Percentiles rank a stretch among this genome's conserved stretches.
phyloP scores from a whole-genome alignment of 2,113 vertebrate genomes.

The Oreochromis tanganicae region DNA sequence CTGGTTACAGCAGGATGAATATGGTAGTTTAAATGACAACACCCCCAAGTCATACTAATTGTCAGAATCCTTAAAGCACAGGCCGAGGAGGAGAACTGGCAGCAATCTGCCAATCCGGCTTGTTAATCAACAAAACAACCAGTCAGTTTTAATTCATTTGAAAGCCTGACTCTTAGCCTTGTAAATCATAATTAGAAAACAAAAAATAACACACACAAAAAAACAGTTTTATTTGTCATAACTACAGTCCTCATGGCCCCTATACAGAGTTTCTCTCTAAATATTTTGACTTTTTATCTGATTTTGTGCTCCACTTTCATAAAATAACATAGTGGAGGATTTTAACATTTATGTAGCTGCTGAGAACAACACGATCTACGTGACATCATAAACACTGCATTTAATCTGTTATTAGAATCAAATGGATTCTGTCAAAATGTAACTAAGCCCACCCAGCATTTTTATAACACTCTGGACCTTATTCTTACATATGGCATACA shows the following conservation, averaged over 20 bases:
- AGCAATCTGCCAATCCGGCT: fast-evolving
- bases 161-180: fast-evolving
- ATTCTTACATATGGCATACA: background rate
- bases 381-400: fast-evolving
- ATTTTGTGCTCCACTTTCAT: background rate
- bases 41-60: background rate
- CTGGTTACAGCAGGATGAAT: background rate
- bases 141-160: background rate
- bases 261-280: background rate
- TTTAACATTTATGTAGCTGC: background rate
- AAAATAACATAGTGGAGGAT: fast-evolving
- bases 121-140: background rate
- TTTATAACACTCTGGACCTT: background rate
- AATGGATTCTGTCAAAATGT: background rate
- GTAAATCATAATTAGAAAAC: background rate
- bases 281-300: background rate
- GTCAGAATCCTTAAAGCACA: fast-evolving
- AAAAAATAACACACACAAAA: background rate
- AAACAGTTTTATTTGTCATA: fast-evolving
- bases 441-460: fast-evolving
- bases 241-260: background rate
- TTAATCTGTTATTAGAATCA: background rate
- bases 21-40: background rate
- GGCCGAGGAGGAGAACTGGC: background rate
- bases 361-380: background rate